Percentiles rank a stretch among this genome's conserved stretches.
Conservation (phyloP, 2,888 invertebrate species). For the Tridacna crocea region DNA sequence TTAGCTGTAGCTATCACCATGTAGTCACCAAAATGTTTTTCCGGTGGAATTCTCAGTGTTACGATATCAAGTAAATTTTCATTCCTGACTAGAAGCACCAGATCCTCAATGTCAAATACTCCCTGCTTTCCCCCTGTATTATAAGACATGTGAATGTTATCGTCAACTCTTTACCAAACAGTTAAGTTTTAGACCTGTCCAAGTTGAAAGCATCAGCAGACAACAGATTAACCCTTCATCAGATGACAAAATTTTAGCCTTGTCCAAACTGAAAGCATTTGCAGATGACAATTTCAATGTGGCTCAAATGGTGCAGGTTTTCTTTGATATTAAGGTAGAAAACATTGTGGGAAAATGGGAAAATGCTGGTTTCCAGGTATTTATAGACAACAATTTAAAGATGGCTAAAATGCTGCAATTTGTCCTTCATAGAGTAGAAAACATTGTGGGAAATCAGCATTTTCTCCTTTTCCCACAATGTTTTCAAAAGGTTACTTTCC, state of each 20-base stretch:
- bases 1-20: conserved; percentile 90
- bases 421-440: background rate
- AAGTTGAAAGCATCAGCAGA: too few species aligned
- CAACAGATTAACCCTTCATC: too few species aligned
- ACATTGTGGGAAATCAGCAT: background rate
- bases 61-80: conserved; percentile 93
- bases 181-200: too few species aligned
- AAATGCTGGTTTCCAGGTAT: background rate
- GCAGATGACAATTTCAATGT: too few species aligned
- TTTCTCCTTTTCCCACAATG: conserved; percentile 10
- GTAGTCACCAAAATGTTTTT: conserved; percentile 92
- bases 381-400: too few species aligned
- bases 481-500: background rate
- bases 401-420: background rate
- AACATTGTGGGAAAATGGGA: background rate
- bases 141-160: background rate
- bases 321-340: too few species aligned
- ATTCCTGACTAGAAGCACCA: conserved; percentile 90
- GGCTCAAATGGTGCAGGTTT: background rate
- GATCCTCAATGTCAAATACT: conserved; percentile 94
- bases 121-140: conserved; percentile 91
- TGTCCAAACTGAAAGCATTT: too few species aligned
- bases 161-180: background rate
- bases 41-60: conserved; percentile 90
- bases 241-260: too few species aligned